Evolutionary conservation across 2,113 vertebrate genomes (phyloP), one percentile per base, ranked within the genome.

Genomic region (Raja brachyura): DNA sequence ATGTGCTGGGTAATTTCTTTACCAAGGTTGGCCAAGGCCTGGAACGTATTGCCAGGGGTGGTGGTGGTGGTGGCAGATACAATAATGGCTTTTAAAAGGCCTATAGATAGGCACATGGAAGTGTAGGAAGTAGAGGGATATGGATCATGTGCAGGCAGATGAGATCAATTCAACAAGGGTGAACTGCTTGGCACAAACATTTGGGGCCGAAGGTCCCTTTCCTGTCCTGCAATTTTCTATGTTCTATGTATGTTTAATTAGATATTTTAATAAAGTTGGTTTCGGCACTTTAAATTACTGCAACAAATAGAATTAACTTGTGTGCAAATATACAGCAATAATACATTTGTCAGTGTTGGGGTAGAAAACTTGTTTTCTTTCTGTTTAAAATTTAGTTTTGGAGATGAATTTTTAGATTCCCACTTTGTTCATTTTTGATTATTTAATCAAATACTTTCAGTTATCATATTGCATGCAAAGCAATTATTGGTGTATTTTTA

Each of bases 281-380:
- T 70, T 90, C 39, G 39, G 18, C 20, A 70, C 48, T 31, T 25
- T 90, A 90, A 90, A 90, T 68, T 70, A 48, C 39, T 48, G 63
- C 68, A 66, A 90, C 56, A 33, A 90, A 39, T 70, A 90, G 31
- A 90, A 70, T 90, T 90, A n/a, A 70, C 11, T 31, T 90, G 13
- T 39, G 66, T 68, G 13, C 61, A 56, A 0, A n/a, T 22, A 20
- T 90, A 59, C 39, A 63, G 66, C 16, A 90, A 73, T 33, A 66
- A 66, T 70, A 20, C 18, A 33, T 90, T 39, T 22, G 63, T 90
- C 88, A 39, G 31, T 90, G 33, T 70, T 68, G 4, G 63, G 20
- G 1, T 90, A 18, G 66, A 39, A 66, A 9, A 28, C 39, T 48
- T 48, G 39, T 90, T 90, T 16, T 20, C 33, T 25, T 90, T 70